Percentiles rank a stretch among this genome's conserved stretches.
Evolutionary conservation across 64 coral and sea anemone genomes (phyloP).

Genomic region (Stylophora pistillata): DNA sequence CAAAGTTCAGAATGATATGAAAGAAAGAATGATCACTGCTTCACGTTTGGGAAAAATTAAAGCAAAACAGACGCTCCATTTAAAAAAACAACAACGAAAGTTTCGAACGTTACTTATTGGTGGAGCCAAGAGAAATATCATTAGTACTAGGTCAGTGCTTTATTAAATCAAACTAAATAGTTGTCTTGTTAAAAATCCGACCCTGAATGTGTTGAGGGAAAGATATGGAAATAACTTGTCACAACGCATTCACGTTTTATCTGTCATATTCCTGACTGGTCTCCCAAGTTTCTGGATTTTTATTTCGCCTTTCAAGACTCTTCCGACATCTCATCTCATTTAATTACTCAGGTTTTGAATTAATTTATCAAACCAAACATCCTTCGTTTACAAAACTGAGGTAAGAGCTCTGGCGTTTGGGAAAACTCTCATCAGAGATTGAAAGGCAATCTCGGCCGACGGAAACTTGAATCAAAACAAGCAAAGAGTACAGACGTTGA

Average conservation of each 20-base stretch:
- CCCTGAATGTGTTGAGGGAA: background rate
- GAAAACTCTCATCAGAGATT: too few relatives aligned
- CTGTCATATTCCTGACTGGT: background rate
- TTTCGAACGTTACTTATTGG: background rate
- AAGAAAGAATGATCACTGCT: background rate
- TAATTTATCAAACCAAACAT: slow-evolving; percentile 11
- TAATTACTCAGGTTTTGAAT: background rate
- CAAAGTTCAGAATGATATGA: background rate
- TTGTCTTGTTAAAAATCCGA: background rate
- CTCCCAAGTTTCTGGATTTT: background rate
- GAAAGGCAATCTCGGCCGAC: background rate
- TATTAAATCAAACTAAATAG: background rate
- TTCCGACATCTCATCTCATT: slow-evolving; percentile 14
- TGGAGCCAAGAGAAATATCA: background rate
- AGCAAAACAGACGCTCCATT: slow-evolving; percentile 22
- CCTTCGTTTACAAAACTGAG: background rate
- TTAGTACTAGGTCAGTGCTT: background rate
- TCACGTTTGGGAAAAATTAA: background rate
- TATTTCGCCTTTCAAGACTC: background rate
- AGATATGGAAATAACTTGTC: background rate
- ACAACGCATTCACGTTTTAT: background rate
- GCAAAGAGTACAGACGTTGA: background rate
- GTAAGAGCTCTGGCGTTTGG: background rate
- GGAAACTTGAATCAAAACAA: background rate
- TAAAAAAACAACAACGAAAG: background rate